Evolutionary conservation across 2,888 invertebrate species (phyloP).

Genomic region (Orthonevra nobilis): DNA sequence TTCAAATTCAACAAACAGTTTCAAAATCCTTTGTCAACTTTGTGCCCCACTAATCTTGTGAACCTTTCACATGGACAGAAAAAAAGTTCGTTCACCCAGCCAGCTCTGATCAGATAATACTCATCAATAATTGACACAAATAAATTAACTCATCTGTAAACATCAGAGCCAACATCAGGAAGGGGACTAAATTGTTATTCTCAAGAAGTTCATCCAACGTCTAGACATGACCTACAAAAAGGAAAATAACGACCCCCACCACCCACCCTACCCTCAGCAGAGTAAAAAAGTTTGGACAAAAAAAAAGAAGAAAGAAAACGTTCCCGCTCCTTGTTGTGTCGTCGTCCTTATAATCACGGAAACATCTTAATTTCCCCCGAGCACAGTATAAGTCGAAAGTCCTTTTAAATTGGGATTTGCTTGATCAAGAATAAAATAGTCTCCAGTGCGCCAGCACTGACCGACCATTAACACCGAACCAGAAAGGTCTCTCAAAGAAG

Average conservation of each 20-base stretch:
- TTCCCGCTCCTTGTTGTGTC: background rate
- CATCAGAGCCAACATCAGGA: too few species aligned
- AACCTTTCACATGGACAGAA: too few species aligned
- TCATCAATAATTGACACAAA: constrained; percentile 38
- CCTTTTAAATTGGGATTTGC: constrained; percentile 31
- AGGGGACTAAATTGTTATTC: too few species aligned
- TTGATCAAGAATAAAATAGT: constrained; percentile 10
- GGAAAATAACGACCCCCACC: background rate
- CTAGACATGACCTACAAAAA: constrained; percentile 20
- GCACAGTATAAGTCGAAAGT: constrained; percentile 34
- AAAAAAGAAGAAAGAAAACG: background rate
- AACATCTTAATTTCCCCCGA: constrained; percentile 52
- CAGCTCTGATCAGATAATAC: constrained; percentile 35
- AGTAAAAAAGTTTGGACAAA: background rate
- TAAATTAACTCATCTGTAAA: constrained; percentile 43
- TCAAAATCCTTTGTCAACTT: too few species aligned
- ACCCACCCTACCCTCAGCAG: background rate
- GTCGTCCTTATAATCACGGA: constrained; percentile 1
- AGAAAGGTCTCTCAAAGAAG: constrained; percentile 34
- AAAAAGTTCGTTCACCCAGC: constrained; percentile 11
- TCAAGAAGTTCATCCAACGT: constrained; percentile 11
- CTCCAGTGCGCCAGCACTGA: constrained; percentile 18
- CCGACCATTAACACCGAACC: constrained; percentile 46
- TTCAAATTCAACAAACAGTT: too few species aligned
- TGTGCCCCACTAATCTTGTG: too few species aligned